Percentiles rank a stretch among this genome's conserved stretches.
These are phyloP conservation scores for Heliopora coerulea DNA, from an alignment of 92 coral and sea anemone species.

Conservation along the genomic window DNA sequence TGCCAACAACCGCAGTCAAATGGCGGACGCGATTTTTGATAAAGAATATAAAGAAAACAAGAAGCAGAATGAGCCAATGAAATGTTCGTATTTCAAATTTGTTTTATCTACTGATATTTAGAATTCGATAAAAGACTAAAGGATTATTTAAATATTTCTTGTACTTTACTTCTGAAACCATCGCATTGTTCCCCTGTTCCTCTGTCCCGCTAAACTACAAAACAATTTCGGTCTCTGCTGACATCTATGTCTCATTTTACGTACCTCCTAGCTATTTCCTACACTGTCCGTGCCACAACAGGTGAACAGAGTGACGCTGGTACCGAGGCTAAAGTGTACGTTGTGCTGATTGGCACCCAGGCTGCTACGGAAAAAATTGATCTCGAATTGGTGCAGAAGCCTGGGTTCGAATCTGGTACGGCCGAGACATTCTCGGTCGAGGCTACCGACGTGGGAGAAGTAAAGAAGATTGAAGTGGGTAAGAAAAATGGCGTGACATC, in stretches of 20 bases:
- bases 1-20: constrained; percentile 64
- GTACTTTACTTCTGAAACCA: too few relatives aligned
- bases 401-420: constrained; percentile 76
- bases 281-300: constrained; percentile 90
- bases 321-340: constrained; percentile 81
- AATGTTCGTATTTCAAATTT: neutral
- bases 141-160: too few relatives aligned
- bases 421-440: constrained; percentile 91
- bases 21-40: constrained; percentile 80
- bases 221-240: neutral
- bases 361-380: constrained; percentile 85
- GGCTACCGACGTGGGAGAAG: constrained; percentile 86
- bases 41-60: constrained; percentile 70
- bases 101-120: too few relatives aligned
- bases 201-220: too few relatives aligned
- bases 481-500: too few relatives aligned
- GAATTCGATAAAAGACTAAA: too few relatives aligned
- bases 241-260: neutral
- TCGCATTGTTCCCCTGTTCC: too few relatives aligned
- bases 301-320: constrained; percentile 92
- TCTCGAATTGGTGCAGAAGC: constrained; percentile 70
- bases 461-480: constrained; percentile 54
- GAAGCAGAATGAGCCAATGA: constrained; percentile 51
- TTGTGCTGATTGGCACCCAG: constrained; percentile 81
- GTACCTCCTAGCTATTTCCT: constrained; percentile 65